Conservation (phyloP, 2,888 invertebrate species). For the Ennomos erosarius region DNA sequence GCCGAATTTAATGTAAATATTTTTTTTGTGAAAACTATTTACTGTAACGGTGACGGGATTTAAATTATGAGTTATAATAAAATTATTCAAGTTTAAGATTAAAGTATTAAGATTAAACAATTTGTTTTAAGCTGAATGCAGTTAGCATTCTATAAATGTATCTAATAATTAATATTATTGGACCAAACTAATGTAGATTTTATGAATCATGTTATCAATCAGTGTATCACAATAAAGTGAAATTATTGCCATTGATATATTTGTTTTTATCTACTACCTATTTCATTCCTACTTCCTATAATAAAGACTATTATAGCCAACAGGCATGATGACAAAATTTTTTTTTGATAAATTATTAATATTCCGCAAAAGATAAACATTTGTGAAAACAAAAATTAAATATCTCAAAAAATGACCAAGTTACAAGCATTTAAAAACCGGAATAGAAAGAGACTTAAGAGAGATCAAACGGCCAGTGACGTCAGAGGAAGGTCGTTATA, state of each 20-base stretch:
- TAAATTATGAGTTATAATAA: conserved; percentile 33
- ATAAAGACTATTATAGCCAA: no score
- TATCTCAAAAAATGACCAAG: no score
- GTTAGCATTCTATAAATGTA: conserved; percentile 63
- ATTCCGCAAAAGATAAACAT: no score
- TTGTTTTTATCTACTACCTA: neutral
- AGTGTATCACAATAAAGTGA: conserved; percentile 57
- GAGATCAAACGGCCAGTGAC: no score
- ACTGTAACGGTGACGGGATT: conserved; percentile 67
- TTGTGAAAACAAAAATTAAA: no score
- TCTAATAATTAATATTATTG: conserved; percentile 61
- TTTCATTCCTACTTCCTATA: neutral
- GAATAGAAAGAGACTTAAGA: no score
- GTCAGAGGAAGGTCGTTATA: no score
- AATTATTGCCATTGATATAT: conserved; percentile 61
- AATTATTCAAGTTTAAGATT: no score
- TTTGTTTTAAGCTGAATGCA: conserved; percentile 58
- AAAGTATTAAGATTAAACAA: conserved; percentile 35
- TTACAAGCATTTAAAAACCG: no score
- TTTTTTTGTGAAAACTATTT: conserved; percentile 48
- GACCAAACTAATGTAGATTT: conserved; percentile 80
- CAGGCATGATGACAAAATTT: no score
- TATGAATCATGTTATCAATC: conserved; percentile 55
- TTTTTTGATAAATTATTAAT: no score
- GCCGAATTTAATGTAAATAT: conserved; percentile 63